Base-by-base conservation (phyloP, 1,140 invertebrate species). In the Nebria ingens region DNA sequence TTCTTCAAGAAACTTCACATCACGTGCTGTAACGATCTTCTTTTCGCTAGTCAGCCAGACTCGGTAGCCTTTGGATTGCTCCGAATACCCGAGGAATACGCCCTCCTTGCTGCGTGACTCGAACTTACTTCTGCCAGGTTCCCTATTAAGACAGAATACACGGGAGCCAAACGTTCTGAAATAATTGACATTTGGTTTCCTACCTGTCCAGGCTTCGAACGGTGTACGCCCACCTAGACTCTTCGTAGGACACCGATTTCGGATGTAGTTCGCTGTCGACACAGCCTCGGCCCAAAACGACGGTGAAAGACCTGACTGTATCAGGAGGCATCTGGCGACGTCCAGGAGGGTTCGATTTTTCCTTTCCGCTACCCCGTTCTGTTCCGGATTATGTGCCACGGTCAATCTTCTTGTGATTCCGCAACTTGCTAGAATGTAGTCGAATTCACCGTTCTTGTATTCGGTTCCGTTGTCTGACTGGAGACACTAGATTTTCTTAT, bases 391-490 rank as follows among this genome's bases (percentile, higher is more conserved):
- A 52, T 70, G 68, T 1, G 66, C 56, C 19, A 63, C 59, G 1
- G 62, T 67, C 20, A 55, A 34, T 51, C 65, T 56, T 59, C 63
- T 56, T 51, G 56, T 21, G 53, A 68, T 68, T 38, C 72, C 65
- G 21, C 64, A 58, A 52, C 59, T 54, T 29, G 57, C 45, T 0
- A 65, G 4, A 58, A 57, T 68, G 2, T 59, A 58, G 15, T 64
- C 57, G 51, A 70, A 68, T 1, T 52, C 54, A 20, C 61, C n/a
- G 25, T 64, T 72, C 0, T 62, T 20, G 60, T 71, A 73, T 58
- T 76, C 73, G 13, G 20, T 62, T 2, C 72, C 73, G 62, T 76
- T 75, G 51, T 76, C 73, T 45, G 61, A 64, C 50, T 68, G 66
- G 1, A 74, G 23, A 21, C 17, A 55, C 54, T 65, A 68, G 49